Evolutionary conservation across 2,113 vertebrate genomes (phyloP).

Genomic region (Cynoglossus semilaevis): DNA sequence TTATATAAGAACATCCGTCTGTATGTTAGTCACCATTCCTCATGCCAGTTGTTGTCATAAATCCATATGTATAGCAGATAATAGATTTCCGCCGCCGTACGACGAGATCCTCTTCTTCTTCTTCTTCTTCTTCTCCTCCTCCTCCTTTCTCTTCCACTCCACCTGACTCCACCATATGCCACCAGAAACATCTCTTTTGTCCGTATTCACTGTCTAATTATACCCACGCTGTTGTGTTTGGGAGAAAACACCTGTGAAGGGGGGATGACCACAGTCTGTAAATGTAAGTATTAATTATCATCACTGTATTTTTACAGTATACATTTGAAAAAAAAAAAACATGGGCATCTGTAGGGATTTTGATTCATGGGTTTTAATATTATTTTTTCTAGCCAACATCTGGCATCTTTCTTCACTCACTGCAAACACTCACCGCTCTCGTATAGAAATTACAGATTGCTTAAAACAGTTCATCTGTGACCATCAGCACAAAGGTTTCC

Average conservation of each 20-base stretch:
- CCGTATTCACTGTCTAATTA: conserved; percentile 58
- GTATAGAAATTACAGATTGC: too few relatives aligned
- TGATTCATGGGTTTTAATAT: not conserved
- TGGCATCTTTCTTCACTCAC: conserved; percentile 12
- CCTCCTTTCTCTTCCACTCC: conserved; percentile 9
- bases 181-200: conserved; percentile 55
- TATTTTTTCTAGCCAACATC: not conserved
- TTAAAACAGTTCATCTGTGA: too few relatives aligned
- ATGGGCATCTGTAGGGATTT: too few relatives aligned
- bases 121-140: conserved; percentile 45
- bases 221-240: conserved; percentile 37
- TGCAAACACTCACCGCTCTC: not conserved
- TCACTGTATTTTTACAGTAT: not conserved
- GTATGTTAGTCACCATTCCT: conserved; percentile 63
- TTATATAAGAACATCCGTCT: conserved; percentile 64
- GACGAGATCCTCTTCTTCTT: conserved; percentile 58
- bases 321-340: too few relatives aligned
- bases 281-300: conserved; percentile 29
- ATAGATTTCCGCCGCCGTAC: conserved; percentile 58
- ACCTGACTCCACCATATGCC: conserved; percentile 68
- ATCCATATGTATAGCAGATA: conserved; percentile 64
- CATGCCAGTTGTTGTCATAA: conserved; percentile 67
- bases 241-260: conserved; percentile 39
- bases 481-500: too few relatives aligned
- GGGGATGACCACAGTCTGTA: conserved; percentile 33